Percentiles rank a stretch among this genome's conserved stretches.
Conservation (phyloP, 2,797 vertebrate species). For the Gallirallus australis region DNA sequence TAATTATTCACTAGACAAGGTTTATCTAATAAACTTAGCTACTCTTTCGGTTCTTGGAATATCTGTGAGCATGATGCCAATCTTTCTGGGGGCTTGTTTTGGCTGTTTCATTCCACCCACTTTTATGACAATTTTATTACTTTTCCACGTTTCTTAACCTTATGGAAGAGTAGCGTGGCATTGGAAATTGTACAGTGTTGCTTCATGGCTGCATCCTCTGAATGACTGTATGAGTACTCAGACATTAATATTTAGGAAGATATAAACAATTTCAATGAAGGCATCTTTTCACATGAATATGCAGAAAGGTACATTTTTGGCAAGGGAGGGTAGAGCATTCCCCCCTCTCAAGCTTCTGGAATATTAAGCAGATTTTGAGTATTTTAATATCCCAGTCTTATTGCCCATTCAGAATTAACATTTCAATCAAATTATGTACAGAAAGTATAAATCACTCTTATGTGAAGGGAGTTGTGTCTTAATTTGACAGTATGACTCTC, state of each 20-base stretch:
- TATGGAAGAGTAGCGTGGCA: background rate
- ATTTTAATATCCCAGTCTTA: background rate
- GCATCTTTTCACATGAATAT: background rate
- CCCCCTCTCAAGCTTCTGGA: background rate
- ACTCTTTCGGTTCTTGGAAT: slow-evolving; percentile 23
- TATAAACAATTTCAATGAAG: background rate
- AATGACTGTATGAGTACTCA: background rate
- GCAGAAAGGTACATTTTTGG: background rate
- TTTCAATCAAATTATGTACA: background rate
- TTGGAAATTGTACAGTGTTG: background rate
- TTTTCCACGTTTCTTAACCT: background rate
- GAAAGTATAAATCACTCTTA: background rate
- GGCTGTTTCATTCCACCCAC: background rate
- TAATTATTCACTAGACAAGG: slow-evolving; percentile 46
- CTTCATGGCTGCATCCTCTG: background rate
- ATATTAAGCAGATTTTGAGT: background rate
- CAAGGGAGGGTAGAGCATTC: background rate
- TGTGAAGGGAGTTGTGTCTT: background rate
- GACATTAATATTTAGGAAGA: background rate
- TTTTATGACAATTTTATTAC: background rate
- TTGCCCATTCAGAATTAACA: background rate
- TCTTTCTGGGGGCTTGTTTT: background rate
- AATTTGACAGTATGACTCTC: background rate
- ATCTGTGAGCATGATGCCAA: background rate
- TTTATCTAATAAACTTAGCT: background rate